Percentiles rank a stretch among this genome's conserved stretches.
phyloP scores from a whole-genome alignment of 1,140 invertebrate species.

The Habropoda laboriosa region DNA sequence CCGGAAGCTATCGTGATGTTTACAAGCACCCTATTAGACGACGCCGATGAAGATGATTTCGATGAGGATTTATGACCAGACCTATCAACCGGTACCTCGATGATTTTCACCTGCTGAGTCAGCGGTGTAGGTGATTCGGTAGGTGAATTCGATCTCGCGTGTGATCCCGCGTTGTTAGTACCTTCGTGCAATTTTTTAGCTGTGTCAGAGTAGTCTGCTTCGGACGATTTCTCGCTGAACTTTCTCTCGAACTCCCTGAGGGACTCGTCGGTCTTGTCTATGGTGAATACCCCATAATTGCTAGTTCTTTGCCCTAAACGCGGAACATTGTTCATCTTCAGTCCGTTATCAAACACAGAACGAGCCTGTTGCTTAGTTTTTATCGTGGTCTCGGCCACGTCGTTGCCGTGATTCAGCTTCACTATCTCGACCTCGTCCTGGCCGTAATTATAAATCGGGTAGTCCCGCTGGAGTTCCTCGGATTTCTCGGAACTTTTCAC shows the following conservation, averaged over 20 bases:
- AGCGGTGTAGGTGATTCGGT: constrained; percentile 18
- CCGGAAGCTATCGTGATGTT: constrained; percentile 89
- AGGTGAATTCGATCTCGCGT: constrained; percentile 7
- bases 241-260: constrained; percentile 71
- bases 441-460: constrained; percentile 67
- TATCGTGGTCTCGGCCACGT: background rate
- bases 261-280: constrained; percentile 71
- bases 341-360: constrained; percentile 16
- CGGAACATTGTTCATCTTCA: constrained; percentile 23
- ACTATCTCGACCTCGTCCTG: constrained; percentile 81
- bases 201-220: background rate
- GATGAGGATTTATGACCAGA: constrained; percentile 7
- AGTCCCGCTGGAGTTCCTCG: constrained; percentile 72
- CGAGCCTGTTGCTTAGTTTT: background rate
- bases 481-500: constrained; percentile 45
- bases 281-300: constrained; percentile 69
- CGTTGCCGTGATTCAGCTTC: constrained; percentile 72
- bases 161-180: background rate
- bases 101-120: constrained; percentile 44
- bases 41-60: background rate
- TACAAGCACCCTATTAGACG: constrained; percentile 83
- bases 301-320: constrained; percentile 41
- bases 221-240: constrained; percentile 53
- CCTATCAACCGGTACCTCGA: constrained; percentile 59
- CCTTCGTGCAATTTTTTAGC: constrained; percentile 26